phyloP scores from a whole-genome alignment of 2,113 vertebrate genomes.

The Reinhardtius hippoglossoides region DNA sequence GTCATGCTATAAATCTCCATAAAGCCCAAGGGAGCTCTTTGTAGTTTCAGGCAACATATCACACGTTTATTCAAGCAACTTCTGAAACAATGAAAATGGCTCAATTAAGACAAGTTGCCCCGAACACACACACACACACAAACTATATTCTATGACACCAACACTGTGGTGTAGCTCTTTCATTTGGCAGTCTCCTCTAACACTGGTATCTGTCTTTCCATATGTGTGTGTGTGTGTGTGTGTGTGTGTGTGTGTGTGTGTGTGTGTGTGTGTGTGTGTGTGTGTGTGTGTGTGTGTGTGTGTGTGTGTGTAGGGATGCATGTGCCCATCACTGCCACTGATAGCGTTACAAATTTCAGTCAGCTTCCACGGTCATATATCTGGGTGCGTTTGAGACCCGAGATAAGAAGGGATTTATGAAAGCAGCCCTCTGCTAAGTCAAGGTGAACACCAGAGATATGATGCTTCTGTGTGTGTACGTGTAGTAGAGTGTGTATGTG shows the following conservation, averaged over 20 bases:
- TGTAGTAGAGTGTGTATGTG: background rate
- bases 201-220: background rate
- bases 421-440: constrained; percentile 62
- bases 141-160: no score
- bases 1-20: no score
- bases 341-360: constrained; percentile 68
- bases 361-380: constrained; percentile 65
- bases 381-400: constrained; percentile 64
- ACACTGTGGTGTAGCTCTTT: background rate
- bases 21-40: no score
- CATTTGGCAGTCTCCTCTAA: background rate
- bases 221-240: constrained; percentile 1
- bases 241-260: constrained; percentile 10
- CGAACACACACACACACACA: no score
- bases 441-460: constrained; percentile 76
- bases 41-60: no score
- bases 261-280: constrained; percentile 4
- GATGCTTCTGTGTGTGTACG: constrained; percentile 24
- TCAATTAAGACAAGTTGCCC: no score
- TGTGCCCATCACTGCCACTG: constrained; percentile 38
- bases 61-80: no score
- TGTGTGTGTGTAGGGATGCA: background rate
- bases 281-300: constrained; percentile 1
- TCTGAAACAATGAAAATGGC: no score
- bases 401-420: constrained; percentile 76